Conservation (phyloP, 2,113 vertebrate genomes). For the Tupaia chinensis region DNA sequence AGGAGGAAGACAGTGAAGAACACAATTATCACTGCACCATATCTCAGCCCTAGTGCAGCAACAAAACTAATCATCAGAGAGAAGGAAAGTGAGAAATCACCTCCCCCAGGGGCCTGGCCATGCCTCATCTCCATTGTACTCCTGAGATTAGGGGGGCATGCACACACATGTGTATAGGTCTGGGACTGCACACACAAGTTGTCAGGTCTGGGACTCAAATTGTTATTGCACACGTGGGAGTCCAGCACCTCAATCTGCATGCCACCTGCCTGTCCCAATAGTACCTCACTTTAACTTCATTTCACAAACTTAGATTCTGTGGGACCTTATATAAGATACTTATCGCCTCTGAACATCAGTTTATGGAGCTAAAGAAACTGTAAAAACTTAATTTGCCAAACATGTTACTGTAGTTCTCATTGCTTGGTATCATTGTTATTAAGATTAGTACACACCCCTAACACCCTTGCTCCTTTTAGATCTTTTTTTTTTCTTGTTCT, state of each 20-base stretch:
- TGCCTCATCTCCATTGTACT: too few relatives aligned
- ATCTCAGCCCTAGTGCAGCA: background rate
- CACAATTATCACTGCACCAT: background rate
- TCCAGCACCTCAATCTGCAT: background rate
- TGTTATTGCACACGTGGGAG: too few relatives aligned
- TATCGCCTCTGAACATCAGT: background rate
- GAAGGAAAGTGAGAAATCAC: too few relatives aligned
- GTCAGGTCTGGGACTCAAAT: too few relatives aligned
- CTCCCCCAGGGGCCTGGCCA: too few relatives aligned
- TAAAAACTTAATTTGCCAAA: too few relatives aligned
- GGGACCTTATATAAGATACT: background rate
- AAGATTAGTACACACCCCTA: background rate
- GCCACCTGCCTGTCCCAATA: background rate
- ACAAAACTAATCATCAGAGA: background rate
- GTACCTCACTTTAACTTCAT: background rate
- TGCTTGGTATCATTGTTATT: background rate
- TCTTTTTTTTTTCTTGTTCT: background rate
- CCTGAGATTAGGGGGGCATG: too few relatives aligned
- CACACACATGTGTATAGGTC: too few relatives aligned
- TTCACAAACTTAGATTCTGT: background rate
- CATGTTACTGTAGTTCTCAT: too few relatives aligned
- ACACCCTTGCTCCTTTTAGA: background rate
- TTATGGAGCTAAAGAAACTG: background rate
- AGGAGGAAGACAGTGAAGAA: background rate
- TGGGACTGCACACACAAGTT: too few relatives aligned